A percentile compares a stretch with the other conserved stretches of the same genome.
phyloP scores from a whole-genome alignment of 2,888 invertebrate species.

The Euphydryas editha region DNA sequence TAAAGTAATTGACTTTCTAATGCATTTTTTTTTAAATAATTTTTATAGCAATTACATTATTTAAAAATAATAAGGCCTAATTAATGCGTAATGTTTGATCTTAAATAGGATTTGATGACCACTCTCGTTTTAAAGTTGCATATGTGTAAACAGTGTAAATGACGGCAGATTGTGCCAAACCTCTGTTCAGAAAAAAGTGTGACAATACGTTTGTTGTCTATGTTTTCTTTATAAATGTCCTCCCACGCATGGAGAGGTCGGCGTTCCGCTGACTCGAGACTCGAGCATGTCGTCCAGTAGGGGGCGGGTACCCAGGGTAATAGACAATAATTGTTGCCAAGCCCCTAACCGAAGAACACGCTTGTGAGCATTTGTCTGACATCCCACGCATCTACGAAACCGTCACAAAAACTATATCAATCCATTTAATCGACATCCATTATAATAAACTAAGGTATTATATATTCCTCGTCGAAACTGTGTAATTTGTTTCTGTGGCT shows the following conservation, averaged over 20 bases:
- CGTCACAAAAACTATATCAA: slow-evolving; percentile 38
- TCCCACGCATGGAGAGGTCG: slow-evolving; percentile 52
- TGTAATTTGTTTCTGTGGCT: slow-evolving; percentile 14
- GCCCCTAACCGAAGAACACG: slow-evolving; percentile 47
- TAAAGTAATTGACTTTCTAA: too few species aligned
- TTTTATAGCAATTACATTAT: neutral
- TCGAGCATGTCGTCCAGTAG: slow-evolving; percentile 46
- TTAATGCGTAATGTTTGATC: too few species aligned
- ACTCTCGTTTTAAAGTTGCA: neutral
- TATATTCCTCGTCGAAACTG: slow-evolving; percentile 4
- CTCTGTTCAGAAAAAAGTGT: slow-evolving; percentile 21
- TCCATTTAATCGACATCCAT: slow-evolving; percentile 27
- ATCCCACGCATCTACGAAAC: slow-evolving; percentile 45
- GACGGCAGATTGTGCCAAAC: slow-evolving; percentile 20
- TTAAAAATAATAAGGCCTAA: too few species aligned
- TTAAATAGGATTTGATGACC: neutral
- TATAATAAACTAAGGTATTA: slow-evolving; percentile 18
- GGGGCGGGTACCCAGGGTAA: slow-evolving; percentile 59
- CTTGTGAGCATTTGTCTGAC: slow-evolving; percentile 46
- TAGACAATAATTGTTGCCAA: slow-evolving; percentile 63
- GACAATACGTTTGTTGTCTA: slow-evolving; percentile 27
- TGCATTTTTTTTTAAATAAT: neutral
- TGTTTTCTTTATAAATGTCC: slow-evolving; percentile 45
- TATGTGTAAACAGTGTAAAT: slow-evolving; percentile 8
- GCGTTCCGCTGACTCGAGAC: slow-evolving; percentile 42